Base-by-base conservation (phyloP, 1,140 invertebrate genomes). In the Halictus rubicundus region DNA sequence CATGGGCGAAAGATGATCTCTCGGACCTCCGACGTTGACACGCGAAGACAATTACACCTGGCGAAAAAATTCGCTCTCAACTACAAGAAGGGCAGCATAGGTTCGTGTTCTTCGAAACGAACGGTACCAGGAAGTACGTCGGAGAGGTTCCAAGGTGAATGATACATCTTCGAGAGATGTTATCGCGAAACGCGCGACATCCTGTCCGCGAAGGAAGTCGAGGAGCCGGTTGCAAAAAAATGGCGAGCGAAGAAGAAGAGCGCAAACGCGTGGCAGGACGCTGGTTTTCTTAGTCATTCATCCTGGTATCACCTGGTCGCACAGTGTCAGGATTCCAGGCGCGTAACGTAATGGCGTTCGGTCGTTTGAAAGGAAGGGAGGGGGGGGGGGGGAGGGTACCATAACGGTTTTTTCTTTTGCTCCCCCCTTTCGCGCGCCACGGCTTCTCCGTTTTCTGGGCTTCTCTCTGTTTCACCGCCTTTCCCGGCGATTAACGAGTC, bases 351-450 rank as follows among this genome's bases (percentile, higher is more conserved):
- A 91, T 85, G 84, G 84, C 82, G 80, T 16, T 12, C 14, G 10
- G 4, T 14, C 14, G 49, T 10, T 49, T 10, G 49, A 8, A 8
- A 39, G 37, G 3, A 39, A 2, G 37, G 37, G 37, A n/a, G 37
- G 63, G 59, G 42, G 61, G 39, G 63, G 68, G 27, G 63, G 77
- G 39, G 61, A 74, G 61, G 59, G 19, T 8, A 0, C n/a, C 61
- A 70, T 92, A 92, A 92, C 91, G 91, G 91, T 86, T 88, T 89
- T 92, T 91, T 91, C 89, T 75, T 80, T 66, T 52, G 75, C 84
- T 42, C 32, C 64, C 72, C 70, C 54, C 57, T 63, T 21, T 25
- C 14, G 46, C 66, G 37, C 21, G 57, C 66, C 77, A n/a, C n/a
- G 65, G 27, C 39, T 64, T 49, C 49, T 37, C 59, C 59, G 16